phyloP scores from a whole-genome alignment of 2,888 invertebrate genomes.

The Eucera pruinosa region DNA sequence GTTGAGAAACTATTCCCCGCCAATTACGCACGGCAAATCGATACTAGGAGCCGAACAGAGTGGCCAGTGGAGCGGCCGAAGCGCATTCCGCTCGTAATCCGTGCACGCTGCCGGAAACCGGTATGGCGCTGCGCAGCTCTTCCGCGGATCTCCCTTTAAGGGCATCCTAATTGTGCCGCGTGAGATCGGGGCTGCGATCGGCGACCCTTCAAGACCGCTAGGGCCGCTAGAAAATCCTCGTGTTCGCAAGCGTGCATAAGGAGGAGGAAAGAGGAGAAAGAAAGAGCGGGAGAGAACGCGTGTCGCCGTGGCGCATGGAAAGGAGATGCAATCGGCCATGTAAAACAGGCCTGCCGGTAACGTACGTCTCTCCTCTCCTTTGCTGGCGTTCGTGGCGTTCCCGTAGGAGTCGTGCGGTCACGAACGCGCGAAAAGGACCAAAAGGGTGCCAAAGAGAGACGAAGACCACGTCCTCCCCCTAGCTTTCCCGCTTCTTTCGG shows the following conservation, averaged over 20 bases:
- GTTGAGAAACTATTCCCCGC: conserved; percentile 30
- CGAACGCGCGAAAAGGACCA: conserved; percentile 57
- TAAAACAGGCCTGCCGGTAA: conserved; percentile 74
- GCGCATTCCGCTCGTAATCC: conserved; percentile 54
- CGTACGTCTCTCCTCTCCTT: conserved; percentile 65
- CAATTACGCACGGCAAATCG: conserved; percentile 28
- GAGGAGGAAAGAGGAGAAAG: background rate
- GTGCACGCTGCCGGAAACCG: conserved; percentile 55
- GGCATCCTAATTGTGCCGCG: conserved; percentile 69
- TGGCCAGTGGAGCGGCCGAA: background rate
- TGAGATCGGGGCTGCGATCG: conserved; percentile 68
- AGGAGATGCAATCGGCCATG: conserved; percentile 75
- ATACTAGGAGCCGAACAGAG: conserved; percentile 4
- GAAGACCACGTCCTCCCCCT: conserved; percentile 19
- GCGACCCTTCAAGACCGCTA: conserved; percentile 60
- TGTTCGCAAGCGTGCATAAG: conserved; percentile 33
- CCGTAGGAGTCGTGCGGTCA: conserved; percentile 59
- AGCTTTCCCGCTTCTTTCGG: conserved; percentile 45
- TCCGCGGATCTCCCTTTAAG: conserved; percentile 63
- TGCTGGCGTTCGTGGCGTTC: conserved; percentile 50
- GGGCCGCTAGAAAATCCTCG: conserved; percentile 65
- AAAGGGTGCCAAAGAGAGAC: conserved; percentile 13
- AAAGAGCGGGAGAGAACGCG: conserved; percentile 58
- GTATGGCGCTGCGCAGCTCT: conserved; percentile 49
- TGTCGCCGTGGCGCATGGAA: conserved; percentile 68